Evolutionary conservation across 2,888 invertebrate species (phyloP).

Genomic region (Apamea crenata): DNA sequence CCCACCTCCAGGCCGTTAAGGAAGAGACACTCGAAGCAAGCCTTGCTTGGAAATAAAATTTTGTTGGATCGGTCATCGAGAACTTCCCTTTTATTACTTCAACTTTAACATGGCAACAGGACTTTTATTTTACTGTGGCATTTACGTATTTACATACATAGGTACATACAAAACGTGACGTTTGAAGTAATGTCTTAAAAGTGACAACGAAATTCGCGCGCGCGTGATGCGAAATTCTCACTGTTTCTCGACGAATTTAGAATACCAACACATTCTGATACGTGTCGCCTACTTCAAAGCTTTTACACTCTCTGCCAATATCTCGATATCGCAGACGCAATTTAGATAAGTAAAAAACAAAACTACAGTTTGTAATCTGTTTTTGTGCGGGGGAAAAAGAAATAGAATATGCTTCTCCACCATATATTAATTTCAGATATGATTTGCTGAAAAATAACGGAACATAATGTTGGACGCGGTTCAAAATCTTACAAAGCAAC

Average conservation of each 20-base stretch:
- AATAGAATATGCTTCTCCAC: conserved; percentile 19
- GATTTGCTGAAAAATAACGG: conserved; percentile 32
- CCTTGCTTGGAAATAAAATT: conserved; percentile 72
- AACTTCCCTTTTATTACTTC: conserved; percentile 39
- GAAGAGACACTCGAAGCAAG: conserved; percentile 71
- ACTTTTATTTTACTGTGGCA: conserved; percentile 42
- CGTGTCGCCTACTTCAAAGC: conserved; percentile 65
- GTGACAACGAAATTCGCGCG: conserved; percentile 58
- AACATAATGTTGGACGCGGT: conserved; percentile 48
- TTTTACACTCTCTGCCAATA: conserved; percentile 51
- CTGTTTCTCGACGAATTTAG: conserved; percentile 57
- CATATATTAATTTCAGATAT: conserved; percentile 34
- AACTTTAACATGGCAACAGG: conserved; percentile 23
- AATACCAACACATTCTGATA: conserved; percentile 63
- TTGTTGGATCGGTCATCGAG: conserved; percentile 68
- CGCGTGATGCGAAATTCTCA: conserved; percentile 58
- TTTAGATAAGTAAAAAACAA: conserved; percentile 55
- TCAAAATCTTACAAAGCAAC: conserved; percentile 52
- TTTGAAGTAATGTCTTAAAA: conserved; percentile 61
- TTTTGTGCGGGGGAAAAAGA: conserved; percentile 12
- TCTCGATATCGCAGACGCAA: conserved; percentile 47
- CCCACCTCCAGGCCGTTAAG: conserved; percentile 73
- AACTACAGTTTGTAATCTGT: conserved; percentile 31
- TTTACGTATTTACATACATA: conserved; percentile 20
- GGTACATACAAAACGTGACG: conserved; percentile 50